These are phyloP conservation scores for Chlorocebus sabaeus DNA, from an alignment of 2,113 vertebrate genomes.

Conservation along the genomic window DNA sequence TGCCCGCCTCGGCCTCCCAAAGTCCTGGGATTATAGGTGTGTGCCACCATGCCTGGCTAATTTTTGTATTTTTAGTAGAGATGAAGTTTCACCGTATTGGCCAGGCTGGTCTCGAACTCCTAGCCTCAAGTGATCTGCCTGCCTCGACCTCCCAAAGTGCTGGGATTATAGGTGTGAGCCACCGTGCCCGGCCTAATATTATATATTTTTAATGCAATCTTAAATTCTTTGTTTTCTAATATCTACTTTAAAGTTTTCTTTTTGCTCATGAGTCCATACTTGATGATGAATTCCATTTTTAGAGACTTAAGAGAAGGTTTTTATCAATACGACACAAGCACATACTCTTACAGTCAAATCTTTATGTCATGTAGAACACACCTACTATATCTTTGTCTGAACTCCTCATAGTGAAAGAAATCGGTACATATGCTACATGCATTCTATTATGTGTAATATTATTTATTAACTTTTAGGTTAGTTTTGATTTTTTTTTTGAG, in stretches of 20 bases:
- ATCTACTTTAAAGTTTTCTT: not conserved
- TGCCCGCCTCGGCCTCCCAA: no score
- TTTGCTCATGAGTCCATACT: not conserved
- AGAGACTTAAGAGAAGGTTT: not conserved
- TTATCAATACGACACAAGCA: not conserved
- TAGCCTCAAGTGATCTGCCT: no score
- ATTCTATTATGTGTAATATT: not conserved
- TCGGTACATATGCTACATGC: not conserved
- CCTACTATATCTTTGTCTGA: not conserved
- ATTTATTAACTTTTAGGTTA: not conserved
- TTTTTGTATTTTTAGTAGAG: no score
- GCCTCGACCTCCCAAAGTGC: no score
- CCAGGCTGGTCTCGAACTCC: no score
- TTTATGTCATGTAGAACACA: not conserved
- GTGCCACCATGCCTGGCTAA: no score
- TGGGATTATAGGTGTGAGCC: no score
- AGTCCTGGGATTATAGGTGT: no score
- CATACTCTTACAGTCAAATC: not conserved
- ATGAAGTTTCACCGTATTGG: no score
- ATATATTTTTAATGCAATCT: not conserved
- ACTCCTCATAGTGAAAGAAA: not conserved
- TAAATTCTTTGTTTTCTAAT: not conserved
- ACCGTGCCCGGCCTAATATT: not conserved
- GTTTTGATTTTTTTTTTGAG: not conserved
- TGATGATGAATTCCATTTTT: not conserved